Evolutionary conservation across 2,113 vertebrate species (phyloP), one percentile per base, ranked within the genome.

Genomic region (Peromyscus leucopus): DNA sequence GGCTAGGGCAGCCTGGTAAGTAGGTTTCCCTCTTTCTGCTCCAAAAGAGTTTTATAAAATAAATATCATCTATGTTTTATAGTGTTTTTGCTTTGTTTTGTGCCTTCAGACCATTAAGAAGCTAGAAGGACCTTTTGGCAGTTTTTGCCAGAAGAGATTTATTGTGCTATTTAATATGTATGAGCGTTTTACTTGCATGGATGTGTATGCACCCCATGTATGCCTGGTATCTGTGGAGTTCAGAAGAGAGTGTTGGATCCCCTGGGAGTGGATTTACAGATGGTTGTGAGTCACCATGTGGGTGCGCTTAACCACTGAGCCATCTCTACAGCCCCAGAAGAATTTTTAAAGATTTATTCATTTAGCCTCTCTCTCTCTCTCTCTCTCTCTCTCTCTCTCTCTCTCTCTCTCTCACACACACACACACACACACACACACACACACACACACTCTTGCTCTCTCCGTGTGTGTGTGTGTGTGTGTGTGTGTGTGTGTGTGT

Each of bases 11-110:
- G 24, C 31, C 24, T 24, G 3, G n/a, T 36, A 75, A 8, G 22
- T n/a, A 39, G 28, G 5, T 63, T 92, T 90, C 22, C 11, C n/a
- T 42, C 15, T 63, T 19, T 63, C n/a, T 42, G 63, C 67, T 88
- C 79, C 69, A 17, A 97, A 92, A 94, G 42, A 71, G 2, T 63
- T 63, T 78, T 48, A 5, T 67, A n/a, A 90, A 92, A 76, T n/a
- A 69, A 36, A 36, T 69, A n/a, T 36, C 51, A 33, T 21, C 46
- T 92, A 31, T 75, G 8, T 55, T 42, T 55, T 65, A 12, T 69
- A 5, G 24, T 61, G 11, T 7, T 46, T 46, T 46, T 55, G 55
- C 15, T 55, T 55, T n/a, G 51, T 82, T 55, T 21, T 39, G 2
- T 74, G n/a, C 33, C 71, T 84, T 6, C 8, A 13, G 17, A n/a